Base-by-base conservation (phyloP, 2,888 invertebrate species). In the Pollenia angustigena region DNA sequence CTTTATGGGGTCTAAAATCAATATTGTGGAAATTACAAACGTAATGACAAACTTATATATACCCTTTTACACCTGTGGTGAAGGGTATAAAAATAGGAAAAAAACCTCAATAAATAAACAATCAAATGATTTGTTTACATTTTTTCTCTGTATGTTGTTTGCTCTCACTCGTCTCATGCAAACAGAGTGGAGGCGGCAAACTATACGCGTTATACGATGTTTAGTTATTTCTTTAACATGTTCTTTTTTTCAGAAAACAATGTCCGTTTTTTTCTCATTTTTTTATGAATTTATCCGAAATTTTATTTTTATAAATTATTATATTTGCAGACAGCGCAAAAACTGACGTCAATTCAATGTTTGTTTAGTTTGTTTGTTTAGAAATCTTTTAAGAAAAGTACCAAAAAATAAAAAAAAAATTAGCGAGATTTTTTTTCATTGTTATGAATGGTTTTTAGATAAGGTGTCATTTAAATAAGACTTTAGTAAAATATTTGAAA, bases 81-180 rank as follows among this genome's bases (percentile, higher is more conserved):
- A n/a, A n/a, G n/a, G n/a, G n/a, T n/a, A n/a, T n/a, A n/a, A n/a
- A n/a, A n/a, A n/a, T n/a, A n/a, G n/a, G n/a, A n/a, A n/a, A n/a
- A 40, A 40, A 46, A 18, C 32, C 6, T 54, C 58, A 71, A 66
- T 66, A 32, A 54, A 52, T 66, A 78, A 66, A 56, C 54, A 76
- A 76, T 6, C 50, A 75, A 75, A 76, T 50, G n/a, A 79, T 68
- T 79, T 79, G 48, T 68, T 78, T 78, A 58, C 48, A 68, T 40
- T 40, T 68, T 11, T 44, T 11, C 18, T 54, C n/a, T 32, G 32
- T 6, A 32, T 32, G 6, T 32, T 32, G 23, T 32, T 32, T 4
- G 46, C 12, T 10, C 18, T 9, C 23, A 44, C 9, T 11, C 40
- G 18, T 16, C 50, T n/a, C 2, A 23, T 3, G 2, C 42, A 44